phyloP scores from a whole-genome alignment of 2,113 vertebrate genomes.

The Recurvirostra avosetta region DNA sequence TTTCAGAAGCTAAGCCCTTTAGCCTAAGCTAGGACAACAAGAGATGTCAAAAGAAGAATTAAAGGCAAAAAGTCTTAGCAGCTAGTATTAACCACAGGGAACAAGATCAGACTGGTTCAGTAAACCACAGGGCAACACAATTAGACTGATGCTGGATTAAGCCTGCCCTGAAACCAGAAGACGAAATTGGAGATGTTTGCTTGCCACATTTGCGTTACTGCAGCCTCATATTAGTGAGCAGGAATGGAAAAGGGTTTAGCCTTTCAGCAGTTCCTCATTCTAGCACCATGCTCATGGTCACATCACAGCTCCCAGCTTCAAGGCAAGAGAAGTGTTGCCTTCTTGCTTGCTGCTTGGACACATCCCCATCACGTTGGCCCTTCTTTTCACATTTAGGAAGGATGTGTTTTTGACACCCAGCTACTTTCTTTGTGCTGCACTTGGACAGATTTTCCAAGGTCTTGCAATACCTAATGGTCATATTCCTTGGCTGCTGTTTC shows the following conservation, averaged over 20 bases:
- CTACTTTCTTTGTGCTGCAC: background rate
- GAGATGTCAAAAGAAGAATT: background rate
- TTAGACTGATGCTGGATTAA: background rate
- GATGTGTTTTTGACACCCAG: background rate
- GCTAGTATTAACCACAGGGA: background rate
- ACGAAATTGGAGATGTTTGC: fast-evolving
- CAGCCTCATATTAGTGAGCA: background rate
- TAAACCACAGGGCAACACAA: background rate
- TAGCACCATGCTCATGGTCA: background rate
- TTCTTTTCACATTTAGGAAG: background rate
- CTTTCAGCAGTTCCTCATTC: background rate
- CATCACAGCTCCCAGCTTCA: background rate
- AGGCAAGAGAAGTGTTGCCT: background rate
- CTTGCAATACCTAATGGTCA: background rate
- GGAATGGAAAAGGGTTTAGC: background rate
- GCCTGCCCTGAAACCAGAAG: background rate
- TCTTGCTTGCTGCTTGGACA: background rate
- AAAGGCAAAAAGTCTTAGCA: background rate
- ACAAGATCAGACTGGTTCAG: background rate
- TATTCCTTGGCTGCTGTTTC: background rate
- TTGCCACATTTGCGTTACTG: background rate
- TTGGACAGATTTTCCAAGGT: background rate
- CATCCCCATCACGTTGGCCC: fast-evolving
- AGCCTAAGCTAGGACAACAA: background rate
- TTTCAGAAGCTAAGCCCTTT: background rate